Evolutionary conservation across 2,888 invertebrate species (phyloP).

Genomic region (Drosophila prolongata): DNA sequence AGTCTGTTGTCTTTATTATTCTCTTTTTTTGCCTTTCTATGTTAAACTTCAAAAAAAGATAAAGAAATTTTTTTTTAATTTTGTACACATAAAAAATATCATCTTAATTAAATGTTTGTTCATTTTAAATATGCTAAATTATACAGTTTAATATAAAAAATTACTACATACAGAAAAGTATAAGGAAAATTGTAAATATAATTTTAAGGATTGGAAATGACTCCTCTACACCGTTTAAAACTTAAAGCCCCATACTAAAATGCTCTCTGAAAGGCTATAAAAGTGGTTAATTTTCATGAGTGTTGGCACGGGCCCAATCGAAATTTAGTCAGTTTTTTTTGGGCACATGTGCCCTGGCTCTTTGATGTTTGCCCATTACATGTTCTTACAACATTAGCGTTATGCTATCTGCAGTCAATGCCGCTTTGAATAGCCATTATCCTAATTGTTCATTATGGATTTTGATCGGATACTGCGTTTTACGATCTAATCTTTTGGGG

Average conservation of each 20-base stretch:
- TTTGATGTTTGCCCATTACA: slow-evolving; percentile 20
- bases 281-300: neutral
- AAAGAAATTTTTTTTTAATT: too few species aligned
- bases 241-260: neutral
- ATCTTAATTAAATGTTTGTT: too few species aligned
- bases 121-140: too few species aligned
- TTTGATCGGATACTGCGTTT: slow-evolving; percentile 62
- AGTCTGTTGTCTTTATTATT: too few species aligned
- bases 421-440: slow-evolving; percentile 54
- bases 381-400: slow-evolving; percentile 43
- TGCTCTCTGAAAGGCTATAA: neutral
- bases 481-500: slow-evolving; percentile 43
- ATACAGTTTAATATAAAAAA: too few species aligned
- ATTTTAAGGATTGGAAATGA: too few species aligned
- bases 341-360: slow-evolving; percentile 29
- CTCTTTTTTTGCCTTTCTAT: too few species aligned
- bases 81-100: too few species aligned
- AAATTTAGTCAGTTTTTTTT: slow-evolving; percentile 1
- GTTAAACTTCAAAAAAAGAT: too few species aligned
- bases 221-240: too few species aligned
- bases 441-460: slow-evolving; percentile 63
- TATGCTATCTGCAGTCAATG: slow-evolving; percentile 57
- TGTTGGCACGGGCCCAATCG: neutral
- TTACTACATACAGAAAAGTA: too few species aligned
- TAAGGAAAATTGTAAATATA: too few species aligned